Base-by-base conservation (phyloP, 2,797 vertebrate species). In the Arvicola amphibius region DNA sequence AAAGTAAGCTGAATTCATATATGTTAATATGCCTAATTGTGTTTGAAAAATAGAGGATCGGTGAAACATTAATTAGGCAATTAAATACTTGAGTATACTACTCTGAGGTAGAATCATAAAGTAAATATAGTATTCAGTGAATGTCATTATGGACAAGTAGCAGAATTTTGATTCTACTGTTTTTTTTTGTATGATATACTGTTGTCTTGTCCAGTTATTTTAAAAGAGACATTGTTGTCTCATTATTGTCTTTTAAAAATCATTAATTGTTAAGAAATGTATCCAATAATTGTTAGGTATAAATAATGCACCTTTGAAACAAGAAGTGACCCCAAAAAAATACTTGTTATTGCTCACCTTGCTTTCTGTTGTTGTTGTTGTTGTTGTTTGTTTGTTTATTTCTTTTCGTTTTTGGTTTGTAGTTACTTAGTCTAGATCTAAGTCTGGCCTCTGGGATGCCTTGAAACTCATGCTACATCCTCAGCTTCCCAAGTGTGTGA, bases 21-120 rank as follows among this genome's bases (percentile, higher is more conserved):
- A 78, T 95, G 67, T 92, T 77, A 95, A 94, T 96, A 78, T 77
- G 17, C 9, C 7, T 95, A 92, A 91, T 90, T 96, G 46, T 63
- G 59, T 93, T 95, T 89, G 61, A 96, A 93, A 96, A 97, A 92
- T 80, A 78, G 51, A 90, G 65, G 11, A 92, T 56, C 84, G 51
- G 46, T 53, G 59, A 91, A 56, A 81, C 48, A 37, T 71, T 93
- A 91, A 81, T 87, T 96, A 81, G 85, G 76, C 5, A 90, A 94
- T 96, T 92, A 93, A 59, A 78, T 88, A 2, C 69, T 74, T 34
- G 17, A 88, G 25, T 74, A n/a, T 74, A 48, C 40, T 69, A 90
- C 84, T 74, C 32, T 85, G n/a, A 93, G 32, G 16, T 40, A 56
- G 69, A 29, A 85, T 8, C 48, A n/a, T 56, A 56, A 71, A 84